These are phyloP conservation scores for Neosalanx taihuensis DNA, from an alignment of 2,797 vertebrate genomes.

Conservation along the genomic window DNA sequence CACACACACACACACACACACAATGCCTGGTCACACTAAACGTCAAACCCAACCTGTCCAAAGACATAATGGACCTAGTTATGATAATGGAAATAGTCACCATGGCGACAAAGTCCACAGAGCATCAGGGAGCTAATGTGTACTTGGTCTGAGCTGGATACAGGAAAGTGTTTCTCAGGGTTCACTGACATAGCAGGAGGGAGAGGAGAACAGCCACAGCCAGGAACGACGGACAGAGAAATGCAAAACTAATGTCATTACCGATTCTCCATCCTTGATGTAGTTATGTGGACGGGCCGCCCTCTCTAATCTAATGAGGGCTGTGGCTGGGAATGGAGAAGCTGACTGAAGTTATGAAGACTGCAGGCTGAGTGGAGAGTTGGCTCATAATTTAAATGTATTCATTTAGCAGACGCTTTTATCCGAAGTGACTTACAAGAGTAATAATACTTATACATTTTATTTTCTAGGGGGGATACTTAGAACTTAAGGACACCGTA, in stretches of 20 bases:
- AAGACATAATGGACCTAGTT: not conserved
- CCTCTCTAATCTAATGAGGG: not conserved
- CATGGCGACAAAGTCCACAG: not conserved
- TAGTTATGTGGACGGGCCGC: not conserved
- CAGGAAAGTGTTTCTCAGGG: not conserved
- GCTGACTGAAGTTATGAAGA: not conserved
- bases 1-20: constrained; percentile 7
- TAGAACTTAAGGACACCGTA: no score
- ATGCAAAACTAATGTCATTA: not conserved
- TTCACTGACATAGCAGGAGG: no score
- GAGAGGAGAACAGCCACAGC: not conserved
- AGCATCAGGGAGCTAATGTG: not conserved
- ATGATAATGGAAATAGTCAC: constrained; percentile 2
- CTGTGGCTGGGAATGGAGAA: not conserved
- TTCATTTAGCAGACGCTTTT: no score
- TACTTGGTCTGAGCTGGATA: not conserved
- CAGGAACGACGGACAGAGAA: not conserved
- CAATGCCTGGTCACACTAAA: not conserved
- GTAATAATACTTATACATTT: no score
- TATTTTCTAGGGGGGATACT: no score
- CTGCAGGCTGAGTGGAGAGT: no score
- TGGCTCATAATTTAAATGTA: no score
- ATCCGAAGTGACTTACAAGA: no score
- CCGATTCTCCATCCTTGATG: not conserved
- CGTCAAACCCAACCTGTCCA: not conserved